Conservation (phyloP, 2,888 invertebrate species). For the Acrobasis repandana region DNA sequence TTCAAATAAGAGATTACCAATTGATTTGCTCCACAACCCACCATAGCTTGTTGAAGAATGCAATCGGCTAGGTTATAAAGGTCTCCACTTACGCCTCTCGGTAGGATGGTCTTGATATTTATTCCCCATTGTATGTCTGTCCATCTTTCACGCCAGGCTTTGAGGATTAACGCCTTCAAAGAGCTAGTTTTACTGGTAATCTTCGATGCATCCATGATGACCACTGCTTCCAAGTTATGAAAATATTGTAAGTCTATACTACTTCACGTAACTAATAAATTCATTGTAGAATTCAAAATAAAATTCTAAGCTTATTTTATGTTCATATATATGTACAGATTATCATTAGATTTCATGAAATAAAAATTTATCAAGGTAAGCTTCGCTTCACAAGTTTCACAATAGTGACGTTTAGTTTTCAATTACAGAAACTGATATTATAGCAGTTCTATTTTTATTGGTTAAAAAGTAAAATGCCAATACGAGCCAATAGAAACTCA, state of each 20-base stretch:
- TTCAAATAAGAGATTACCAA: slow-evolving; percentile 95
- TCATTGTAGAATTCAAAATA: not conserved
- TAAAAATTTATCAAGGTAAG: not conserved
- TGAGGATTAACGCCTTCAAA: slow-evolving; percentile 89
- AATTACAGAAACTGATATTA: not conserved
- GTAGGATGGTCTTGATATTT: slow-evolving; percentile 95
- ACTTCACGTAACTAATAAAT: not conserved
- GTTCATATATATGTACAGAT: not conserved
- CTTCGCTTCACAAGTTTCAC: not conserved
- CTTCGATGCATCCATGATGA: slow-evolving; percentile 88
- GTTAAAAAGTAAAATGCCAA: not conserved
- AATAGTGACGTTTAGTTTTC: not conserved
- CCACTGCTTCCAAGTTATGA: slow-evolving; percentile 30
- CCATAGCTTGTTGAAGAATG: slow-evolving; percentile 95
- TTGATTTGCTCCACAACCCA: slow-evolving; percentile 96
- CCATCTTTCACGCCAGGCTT: slow-evolving; percentile 98
- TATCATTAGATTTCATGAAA: not conserved
- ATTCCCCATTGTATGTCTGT: slow-evolving; percentile 98
- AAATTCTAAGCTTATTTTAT: not conserved
- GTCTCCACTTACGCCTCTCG: slow-evolving; percentile 95
- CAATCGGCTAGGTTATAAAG: slow-evolving; percentile 96
- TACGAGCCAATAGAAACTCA: not conserved
- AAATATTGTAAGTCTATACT: not conserved
- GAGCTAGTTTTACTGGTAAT: slow-evolving; percentile 92
- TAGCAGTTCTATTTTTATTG: not conserved